A percentile compares a stretch with the other conserved stretches of the same genome.
Conservation (phyloP, 2,888 invertebrate genomes). For the Ophion costatus region DNA sequence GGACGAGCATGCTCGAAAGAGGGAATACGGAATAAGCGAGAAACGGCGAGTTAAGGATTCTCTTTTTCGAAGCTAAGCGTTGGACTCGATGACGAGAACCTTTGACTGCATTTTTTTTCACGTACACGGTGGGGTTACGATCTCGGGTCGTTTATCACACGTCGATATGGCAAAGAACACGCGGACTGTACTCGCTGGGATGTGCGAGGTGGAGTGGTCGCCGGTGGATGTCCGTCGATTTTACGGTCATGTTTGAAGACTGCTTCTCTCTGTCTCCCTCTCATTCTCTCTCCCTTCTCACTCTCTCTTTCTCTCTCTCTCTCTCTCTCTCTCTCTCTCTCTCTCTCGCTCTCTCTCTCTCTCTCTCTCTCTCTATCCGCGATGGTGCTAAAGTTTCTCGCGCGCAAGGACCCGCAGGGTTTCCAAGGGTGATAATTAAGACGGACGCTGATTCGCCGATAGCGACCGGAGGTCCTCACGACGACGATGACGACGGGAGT, state of each 20-base stretch:
- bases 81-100: slow-evolving; percentile 6
- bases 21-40: slow-evolving; percentile 12
- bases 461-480: slow-evolving; percentile 68
- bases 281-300: background rate
- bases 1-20: background rate
- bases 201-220: slow-evolving; percentile 34
- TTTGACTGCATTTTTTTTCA: slow-evolving; percentile 13
- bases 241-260: slow-evolving; percentile 19
- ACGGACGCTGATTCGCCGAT: slow-evolving; percentile 82
- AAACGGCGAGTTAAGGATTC: slow-evolving; percentile 6
- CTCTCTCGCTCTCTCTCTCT: slow-evolving; percentile 2
- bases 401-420: slow-evolving; percentile 64
- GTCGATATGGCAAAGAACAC: slow-evolving; percentile 51
- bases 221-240: slow-evolving; percentile 44
- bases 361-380: slow-evolving; percentile 7
- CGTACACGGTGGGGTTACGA: background rate
- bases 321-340: background rate
- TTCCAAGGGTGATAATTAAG: slow-evolving; percentile 82
- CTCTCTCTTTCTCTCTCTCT: background rate
- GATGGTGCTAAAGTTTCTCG: slow-evolving; percentile 48
- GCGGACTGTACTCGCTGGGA: background rate
- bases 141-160: slow-evolving; percentile 37
- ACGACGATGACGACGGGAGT: slow-evolving; percentile 56
- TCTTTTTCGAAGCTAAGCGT: slow-evolving; percentile 20
- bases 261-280: too few species aligned